Evolutionary conservation across 2,113 vertebrate genomes (phyloP), one percentile per base, ranked within the genome.

Genomic region (Grus americana): DNA sequence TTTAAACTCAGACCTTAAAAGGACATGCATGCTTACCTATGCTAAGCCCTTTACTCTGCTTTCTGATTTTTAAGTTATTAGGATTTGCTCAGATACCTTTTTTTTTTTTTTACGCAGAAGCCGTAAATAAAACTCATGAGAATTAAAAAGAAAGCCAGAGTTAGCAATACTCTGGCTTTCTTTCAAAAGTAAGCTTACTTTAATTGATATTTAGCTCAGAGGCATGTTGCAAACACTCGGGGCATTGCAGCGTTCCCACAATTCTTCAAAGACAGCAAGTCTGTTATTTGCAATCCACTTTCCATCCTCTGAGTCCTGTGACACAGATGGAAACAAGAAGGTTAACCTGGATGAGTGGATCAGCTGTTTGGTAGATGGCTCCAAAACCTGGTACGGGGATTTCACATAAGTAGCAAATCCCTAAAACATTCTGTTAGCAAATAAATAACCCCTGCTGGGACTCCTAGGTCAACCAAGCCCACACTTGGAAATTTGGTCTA

Each of bases 271-370:
- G 91, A 68, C 13, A 73, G 9, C 34, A 46, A 79, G 67, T 65
- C 70, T 92, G 32, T 30, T 91, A 36, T 91, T 93, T 73, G 55
- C 81, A 73, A 80, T 59, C 70, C 24, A 6, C 49, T 68, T 79
- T 44, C 54, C 61, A 38, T 34, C 62, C 83, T 83, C 66, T 57
- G 97, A 98, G 97, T 98, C 98, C 97, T 98, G 98, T 96, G 98
- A 98, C 97, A 97, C 40, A 46, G 96, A 98, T 95, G 96, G 88
- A 71, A 98, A 98, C 97, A 98, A 95, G 91, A 95, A 98, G 97
- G 98, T 98, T 94, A 98, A 97, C 95, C 94, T 98, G 96, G 91
- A 46, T 68, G 98, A 98, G 92, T 97, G 98, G 98, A 97, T 98
- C 19, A 92, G 90, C 89, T 98, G 97, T 89, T 94, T 96, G 92